Conservation (phyloP, 2,113 vertebrate genomes). For the Murina feae region DNA sequence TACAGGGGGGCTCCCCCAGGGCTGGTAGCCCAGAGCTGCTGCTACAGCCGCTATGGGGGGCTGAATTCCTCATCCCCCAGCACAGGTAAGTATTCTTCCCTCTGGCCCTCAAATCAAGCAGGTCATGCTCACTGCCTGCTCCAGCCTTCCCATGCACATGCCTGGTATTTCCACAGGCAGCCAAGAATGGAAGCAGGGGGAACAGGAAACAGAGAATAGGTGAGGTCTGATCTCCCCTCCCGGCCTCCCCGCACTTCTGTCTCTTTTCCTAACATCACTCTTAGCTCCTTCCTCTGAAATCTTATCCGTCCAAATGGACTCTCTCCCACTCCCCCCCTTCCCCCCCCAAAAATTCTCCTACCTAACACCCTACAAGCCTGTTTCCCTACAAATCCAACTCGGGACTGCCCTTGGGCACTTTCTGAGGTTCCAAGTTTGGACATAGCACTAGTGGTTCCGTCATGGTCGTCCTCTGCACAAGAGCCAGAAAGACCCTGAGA, state of each 20-base stretch:
- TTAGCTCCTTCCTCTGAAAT: background rate
- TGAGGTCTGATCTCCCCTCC: slow-evolving; percentile 49
- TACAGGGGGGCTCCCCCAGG: slow-evolving; percentile 61
- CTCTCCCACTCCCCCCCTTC: too few relatives aligned
- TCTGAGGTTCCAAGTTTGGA: background rate
- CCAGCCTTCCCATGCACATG: background rate
- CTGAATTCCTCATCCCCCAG: background rate
- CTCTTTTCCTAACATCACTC: background rate
- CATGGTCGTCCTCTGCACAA: background rate
- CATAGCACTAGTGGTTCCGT: background rate
- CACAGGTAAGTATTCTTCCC: slow-evolving; percentile 38
- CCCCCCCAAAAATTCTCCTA: background rate
- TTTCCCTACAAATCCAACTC: background rate
- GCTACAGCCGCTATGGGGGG: slow-evolving; percentile 76
- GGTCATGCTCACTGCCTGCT: background rate
- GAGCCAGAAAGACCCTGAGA: background rate
- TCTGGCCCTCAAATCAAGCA: background rate
- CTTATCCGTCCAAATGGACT: background rate
- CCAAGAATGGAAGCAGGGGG: slow-evolving; percentile 45
- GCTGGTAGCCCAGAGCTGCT: slow-evolving; percentile 74
- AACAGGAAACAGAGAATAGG: slow-evolving; percentile 56
- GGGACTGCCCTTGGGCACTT: background rate
- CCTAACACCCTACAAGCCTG: background rate
- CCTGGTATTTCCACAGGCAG: slow-evolving; percentile 66
- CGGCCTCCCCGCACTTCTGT: background rate